Evolutionary conservation across 2,888 invertebrate species (phyloP), one percentile per base, ranked within the genome.

Genomic region (Rapana venosa): DNA sequence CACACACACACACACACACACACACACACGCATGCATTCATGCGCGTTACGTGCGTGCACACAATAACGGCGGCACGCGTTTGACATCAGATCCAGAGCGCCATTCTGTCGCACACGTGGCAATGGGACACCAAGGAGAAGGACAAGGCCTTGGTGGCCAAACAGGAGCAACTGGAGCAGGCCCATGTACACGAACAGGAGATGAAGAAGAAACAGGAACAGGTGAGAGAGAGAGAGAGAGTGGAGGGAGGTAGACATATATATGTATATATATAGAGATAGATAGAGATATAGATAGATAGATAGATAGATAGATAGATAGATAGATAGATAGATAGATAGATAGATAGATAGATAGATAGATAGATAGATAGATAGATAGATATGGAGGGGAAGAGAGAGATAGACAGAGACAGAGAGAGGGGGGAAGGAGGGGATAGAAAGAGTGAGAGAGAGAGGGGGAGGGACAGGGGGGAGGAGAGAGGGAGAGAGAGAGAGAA

Each of bases 111-210:
- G 17, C n/a, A 88, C 26, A 32, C 90, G 35, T 93, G 93, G 93
- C 91, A 92, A 83, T 90, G 89, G 30, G 92, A 92, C 26, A 85
- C 90, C 4, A 91, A 83, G 32, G 93, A 93, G 88, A 95, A 94
- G 87, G 94, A 95, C 90, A 95, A 94, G 88, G 93, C 94, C 0
- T 90, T 94, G n/a, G 92, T 93, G n/a, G 93, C 94, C n/a, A 93
- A 94, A 87, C 93, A 93, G 84, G 90, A 92, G 86, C 94, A 94
- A 85, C 90, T 95, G 11, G 94, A 94, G 86, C 93, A 94, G 87
- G 91, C 93, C 17, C 92, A 93, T 85, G 91, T 92, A 58, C 93
- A 92, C 86, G 93, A 93, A 88, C 92, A 92, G 66, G 92, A 93
- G 58, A 61, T 88, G 83, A 83, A n/a, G 5, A 77, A 79, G 61